Evolutionary conservation across 2,888 invertebrate species (phyloP).

Genomic region (Melanostoma scalare): DNA sequence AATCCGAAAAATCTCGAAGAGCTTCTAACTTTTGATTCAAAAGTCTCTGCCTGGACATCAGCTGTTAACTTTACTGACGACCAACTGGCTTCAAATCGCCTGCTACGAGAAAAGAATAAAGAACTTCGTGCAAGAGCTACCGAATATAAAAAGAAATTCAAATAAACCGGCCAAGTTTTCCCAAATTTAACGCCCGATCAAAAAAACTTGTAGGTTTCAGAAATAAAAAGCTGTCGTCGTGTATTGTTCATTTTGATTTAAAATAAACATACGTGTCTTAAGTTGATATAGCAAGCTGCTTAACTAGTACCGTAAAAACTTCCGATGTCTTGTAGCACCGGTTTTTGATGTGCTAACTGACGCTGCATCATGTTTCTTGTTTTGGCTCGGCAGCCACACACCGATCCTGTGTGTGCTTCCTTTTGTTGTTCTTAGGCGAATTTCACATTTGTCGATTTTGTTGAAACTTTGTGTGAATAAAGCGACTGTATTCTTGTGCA

Average conservation of each 20-base stretch:
- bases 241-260: not conserved
- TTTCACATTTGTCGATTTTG: too few species aligned
- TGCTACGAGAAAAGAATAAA: not conserved
- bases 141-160: not conserved
- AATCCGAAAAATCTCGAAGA: not conserved
- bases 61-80: conserved; percentile 44
- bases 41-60: conserved; percentile 44
- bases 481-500: too few species aligned
- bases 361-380: conserved; percentile 97
- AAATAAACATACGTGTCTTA: conserved; percentile 84
- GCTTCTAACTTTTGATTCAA: not conserved
- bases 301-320: conserved; percentile 90
- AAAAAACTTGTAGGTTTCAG: conserved; percentile 29
- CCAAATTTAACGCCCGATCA: conserved; percentile 31
- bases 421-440: too few species aligned
- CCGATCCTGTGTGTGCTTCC: conserved; percentile 91
- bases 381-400: conserved; percentile 96
- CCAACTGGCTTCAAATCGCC: conserved; percentile 21
- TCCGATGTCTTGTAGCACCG: conserved; percentile 96
- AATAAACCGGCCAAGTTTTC: conserved; percentile 28
- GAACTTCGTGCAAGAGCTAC: conserved; percentile 1
- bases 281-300: conserved; percentile 91
- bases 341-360: conserved; percentile 96
- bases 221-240: conserved; percentile 9
- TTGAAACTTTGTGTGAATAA: too few species aligned